Base-by-base conservation (phyloP, 1,140 invertebrate genomes). In the Mycetomoellerius zeteki region DNA sequence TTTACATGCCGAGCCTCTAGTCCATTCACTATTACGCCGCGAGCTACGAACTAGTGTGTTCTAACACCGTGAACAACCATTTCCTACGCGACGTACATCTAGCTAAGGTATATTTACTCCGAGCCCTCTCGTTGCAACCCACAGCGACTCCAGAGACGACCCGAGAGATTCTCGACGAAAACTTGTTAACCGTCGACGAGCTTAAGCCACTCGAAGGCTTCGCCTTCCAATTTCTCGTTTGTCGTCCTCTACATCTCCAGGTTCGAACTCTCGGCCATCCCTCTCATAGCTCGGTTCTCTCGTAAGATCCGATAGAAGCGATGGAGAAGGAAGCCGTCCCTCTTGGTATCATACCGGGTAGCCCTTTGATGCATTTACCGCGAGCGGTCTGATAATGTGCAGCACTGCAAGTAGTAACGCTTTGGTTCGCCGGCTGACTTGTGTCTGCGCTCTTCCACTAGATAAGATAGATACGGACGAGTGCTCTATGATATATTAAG, bases 141-240 rank as follows among this genome's bases (percentile, higher is more conserved):
- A 58, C 60, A n/a, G 64, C 33, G 33, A 27, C 54, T 47, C n/a
- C 52, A 43, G 85, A 50, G 75, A 64, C 50, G 72, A 1, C 33
- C 72, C 64, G 47, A 86, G 85, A 86, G 85, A 86, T 80, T 67
- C 78, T 86, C 77, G 27, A 86, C 85, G 85, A 81, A 56, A 85
- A 85, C 86, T 87, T 85, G 86, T 87, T 87, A 87, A 86, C 80
- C 69, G 86, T 84, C 78, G 67, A 75, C 86, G 80, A 87, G 86
- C 80, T 87, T 84, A 84, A 84, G 80, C 86, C 80, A 87, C 86
- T 87, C 86, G 80, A 87, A 84, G 86, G 86, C 86, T 84, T 86
- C 85, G 78, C 30, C 86, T 84, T 72, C 86, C 86, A 87, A 87
- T 87, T 85, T 85, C 69, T 72, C 77, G 85, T 72, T 71, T 80